Base-by-base conservation (phyloP, 1,140 invertebrate species). In the Whitmania pigra region DNA sequence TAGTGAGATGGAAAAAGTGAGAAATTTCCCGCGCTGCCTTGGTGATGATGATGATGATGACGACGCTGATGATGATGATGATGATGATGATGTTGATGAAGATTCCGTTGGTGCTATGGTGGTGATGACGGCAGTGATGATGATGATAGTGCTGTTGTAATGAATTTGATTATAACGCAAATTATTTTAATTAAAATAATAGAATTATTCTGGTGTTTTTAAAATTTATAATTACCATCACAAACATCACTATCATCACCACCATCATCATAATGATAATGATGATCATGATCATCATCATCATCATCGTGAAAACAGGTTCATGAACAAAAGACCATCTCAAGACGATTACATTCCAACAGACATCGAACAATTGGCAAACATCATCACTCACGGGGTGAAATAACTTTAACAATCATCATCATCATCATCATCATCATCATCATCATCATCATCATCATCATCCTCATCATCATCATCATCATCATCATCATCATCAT, bases 301-400 rank as follows among this genome's bases (percentile, higher is more conserved):
- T 76, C 40, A 43, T 43, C 40, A 43, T 5, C 40, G 13, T 43
- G 40, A 13, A 5, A 43, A 43, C 40, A 89, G 88, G 76, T 80
- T 88, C 72, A 89, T 87, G 86, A 90, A 89, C 80, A 77, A 82
- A 67, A 82, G 85, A 77, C 86, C 88, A 20, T 80, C 79, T 53
- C 83, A 84, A 54, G 86, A 87, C 49, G 87, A 88, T 7, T 90
- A 90, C 78, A 81, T 83, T 70, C 89, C 89, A n/a, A 89, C 89
- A 2, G 81, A 89, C 82, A 85, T 93, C 69, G 92, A 95, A 82
- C 92, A 94, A 81, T 83, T 93, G 74, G 92, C 92, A 11, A 95
- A 95, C 83, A 88, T 94, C 60, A 83, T 92, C 73, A 93, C 92
- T 31, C 92, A 95, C 83, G 92, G 90, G 63, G 87, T 87, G 80